A percentile compares a stretch with the other conserved stretches of the same genome.
These are phyloP conservation scores for Acanthurus lineatus DNA, from an alignment of 2,797 vertebrate species.

Conservation along the genomic window DNA sequence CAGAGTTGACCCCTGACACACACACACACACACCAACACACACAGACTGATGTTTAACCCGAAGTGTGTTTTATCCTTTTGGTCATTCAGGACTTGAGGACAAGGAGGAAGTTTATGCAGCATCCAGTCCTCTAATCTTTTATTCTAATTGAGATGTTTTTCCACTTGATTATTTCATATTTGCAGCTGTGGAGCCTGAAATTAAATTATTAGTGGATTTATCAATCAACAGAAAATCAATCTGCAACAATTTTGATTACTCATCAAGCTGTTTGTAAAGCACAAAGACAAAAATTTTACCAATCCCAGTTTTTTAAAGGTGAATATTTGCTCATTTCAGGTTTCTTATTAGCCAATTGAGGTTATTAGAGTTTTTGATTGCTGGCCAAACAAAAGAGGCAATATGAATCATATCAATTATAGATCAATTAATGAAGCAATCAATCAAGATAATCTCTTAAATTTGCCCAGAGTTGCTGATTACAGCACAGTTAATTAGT, in stretches of 20 bases:
- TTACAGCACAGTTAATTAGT: conserved; percentile 38
- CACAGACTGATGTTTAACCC: conserved; percentile 51
- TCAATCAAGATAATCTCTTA: conserved; percentile 20
- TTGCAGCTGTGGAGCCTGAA: neutral
- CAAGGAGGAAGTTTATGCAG: conserved; percentile 29
- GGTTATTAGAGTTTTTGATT: neutral
- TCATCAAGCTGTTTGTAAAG: neutral
- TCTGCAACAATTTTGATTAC: neutral
- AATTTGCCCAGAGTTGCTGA: conserved; percentile 22
- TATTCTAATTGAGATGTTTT: neutral
- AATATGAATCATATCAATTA: neutral
- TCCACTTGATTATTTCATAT: neutral
- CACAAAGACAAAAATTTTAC: neutral
- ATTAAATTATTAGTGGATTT: neutral
- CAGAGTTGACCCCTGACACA: conserved; percentile 56
- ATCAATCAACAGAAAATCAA: neutral
- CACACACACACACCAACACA: conserved; percentile 57
- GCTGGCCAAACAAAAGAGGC: neutral
- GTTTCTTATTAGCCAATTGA: neutral
- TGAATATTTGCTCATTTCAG: neutral
- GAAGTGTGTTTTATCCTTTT: conserved; percentile 45
- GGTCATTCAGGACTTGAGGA: conserved; percentile 58
- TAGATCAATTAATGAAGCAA: neutral
- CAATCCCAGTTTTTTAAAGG: neutral
- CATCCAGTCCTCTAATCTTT: neutral